Conservation (phyloP, 2,797 vertebrate species). For the Dicrostonyx torquatus region DNA sequence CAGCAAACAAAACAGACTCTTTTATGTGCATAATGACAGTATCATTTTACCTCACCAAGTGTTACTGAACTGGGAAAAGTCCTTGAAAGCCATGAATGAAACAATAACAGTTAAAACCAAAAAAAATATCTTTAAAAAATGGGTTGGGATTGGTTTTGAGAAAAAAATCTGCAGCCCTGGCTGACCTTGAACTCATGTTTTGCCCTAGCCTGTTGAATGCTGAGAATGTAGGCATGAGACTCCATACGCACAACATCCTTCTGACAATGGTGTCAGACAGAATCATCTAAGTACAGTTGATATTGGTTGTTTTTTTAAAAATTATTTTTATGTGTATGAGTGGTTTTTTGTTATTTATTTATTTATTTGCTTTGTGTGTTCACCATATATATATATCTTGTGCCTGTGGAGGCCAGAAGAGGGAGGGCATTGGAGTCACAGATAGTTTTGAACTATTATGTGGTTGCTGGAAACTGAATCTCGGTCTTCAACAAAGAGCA, state of each 20-base stretch:
- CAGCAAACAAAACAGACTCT: slow-evolving; percentile 80
- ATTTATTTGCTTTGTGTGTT: background rate
- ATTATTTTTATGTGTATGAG: background rate
- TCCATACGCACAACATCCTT: background rate
- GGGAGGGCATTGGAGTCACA: background rate
- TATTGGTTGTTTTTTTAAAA: background rate
- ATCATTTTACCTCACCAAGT: background rate
- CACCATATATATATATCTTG: background rate
- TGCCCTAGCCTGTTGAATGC: background rate
- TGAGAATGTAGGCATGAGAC: background rate
- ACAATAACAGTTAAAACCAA: background rate
- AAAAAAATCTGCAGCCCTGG: background rate
- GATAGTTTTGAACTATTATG: background rate
- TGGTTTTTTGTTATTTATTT: background rate
- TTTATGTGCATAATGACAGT: slow-evolving; percentile 8
- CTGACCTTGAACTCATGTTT: background rate
- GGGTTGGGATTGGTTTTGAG: background rate
- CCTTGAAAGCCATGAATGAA: background rate
- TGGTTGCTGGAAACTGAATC: background rate
- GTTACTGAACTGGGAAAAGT: background rate
- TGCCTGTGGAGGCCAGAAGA: background rate
- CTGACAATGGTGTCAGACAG: background rate
- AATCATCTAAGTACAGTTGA: background rate
- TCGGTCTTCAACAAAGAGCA: background rate
- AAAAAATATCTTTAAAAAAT: background rate